Percentiles rank a stretch among this genome's conserved stretches.
Evolutionary conservation across 2,888 invertebrate genomes (phyloP).

Genomic region (Ennomos quercinarius): DNA sequence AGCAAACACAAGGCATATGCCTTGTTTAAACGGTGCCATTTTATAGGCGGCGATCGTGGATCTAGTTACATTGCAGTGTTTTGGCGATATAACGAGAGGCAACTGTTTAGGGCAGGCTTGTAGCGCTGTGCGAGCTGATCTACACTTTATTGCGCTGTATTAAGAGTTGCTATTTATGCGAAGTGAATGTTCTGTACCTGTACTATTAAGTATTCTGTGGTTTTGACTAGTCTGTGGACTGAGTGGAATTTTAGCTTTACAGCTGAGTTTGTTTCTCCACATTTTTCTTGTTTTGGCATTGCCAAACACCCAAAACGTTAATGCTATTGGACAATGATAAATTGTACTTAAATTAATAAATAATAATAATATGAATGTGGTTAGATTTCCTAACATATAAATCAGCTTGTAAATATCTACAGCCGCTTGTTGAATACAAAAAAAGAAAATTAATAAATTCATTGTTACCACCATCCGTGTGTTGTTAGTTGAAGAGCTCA

Average conservation of each 20-base stretch:
- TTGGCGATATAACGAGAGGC: too few species aligned
- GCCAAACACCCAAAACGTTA: conserved; percentile 74
- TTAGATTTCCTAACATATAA: conserved; percentile 40
- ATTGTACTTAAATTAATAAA: conserved; percentile 54
- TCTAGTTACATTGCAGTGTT: too few species aligned
- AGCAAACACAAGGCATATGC: too few species aligned
- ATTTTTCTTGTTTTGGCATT: conserved; percentile 66
- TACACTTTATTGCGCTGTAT: too few species aligned
- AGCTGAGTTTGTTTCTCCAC: conserved; percentile 52
- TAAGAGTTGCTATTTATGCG: too few species aligned
- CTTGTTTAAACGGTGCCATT: too few species aligned
- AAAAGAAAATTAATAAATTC: conserved; percentile 64
- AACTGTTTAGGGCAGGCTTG: too few species aligned
- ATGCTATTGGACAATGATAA: conserved; percentile 69
- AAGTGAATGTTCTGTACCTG: too few species aligned
- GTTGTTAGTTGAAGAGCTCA: conserved; percentile 45
- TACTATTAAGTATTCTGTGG: too few species aligned
- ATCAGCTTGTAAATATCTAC: conserved; percentile 62
- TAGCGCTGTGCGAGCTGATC: too few species aligned
- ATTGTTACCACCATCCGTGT: conserved; percentile 62
- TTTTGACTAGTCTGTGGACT: conserved; percentile 16
- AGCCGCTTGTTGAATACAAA: conserved; percentile 69
- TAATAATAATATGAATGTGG: conserved; percentile 34
- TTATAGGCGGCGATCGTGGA: too few species aligned
- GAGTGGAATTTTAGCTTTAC: conserved; percentile 10